Evolutionary conservation across 2,797 vertebrate genomes (phyloP), one percentile per base, ranked within the genome.

Genomic region (Eospalax fontanierii): DNA sequence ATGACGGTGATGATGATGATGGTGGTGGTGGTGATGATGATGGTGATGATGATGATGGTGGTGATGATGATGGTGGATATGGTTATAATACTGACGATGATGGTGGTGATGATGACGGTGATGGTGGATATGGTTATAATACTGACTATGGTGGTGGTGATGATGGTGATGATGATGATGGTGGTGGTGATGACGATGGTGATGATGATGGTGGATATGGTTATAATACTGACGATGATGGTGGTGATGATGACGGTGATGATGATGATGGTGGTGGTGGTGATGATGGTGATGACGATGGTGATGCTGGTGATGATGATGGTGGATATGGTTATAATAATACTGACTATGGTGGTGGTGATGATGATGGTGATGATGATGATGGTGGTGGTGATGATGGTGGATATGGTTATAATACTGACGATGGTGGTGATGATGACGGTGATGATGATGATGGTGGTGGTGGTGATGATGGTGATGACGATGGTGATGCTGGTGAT

Each of bases 11-110:
- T 57, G 15, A 0, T 38, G 61, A 0, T 33, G 22, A 0, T 33
- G n/a, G 0, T 75, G 50, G 0, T 40, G 22, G 0, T 59, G n/a
- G 0, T 40, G 26, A 0, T 28, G n/a, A 0, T 33, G 26, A 0
- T 63, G n/a, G 0, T 50, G 24, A 0, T 66, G 10, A 0, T 66
- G 66, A 0, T 75, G n/a, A n/a, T n/a, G n/a, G n/a, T n/a, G n/a
- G 33, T 50, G 12, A 0, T 22, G 73, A 2, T 43, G 46, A 0
- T 50, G 40, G 1, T 80, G 21, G 0, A n/a, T n/a, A n/a, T n/a
- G n/a, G n/a, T n/a, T n/a, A n/a, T n/a, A n/a, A n/a, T n/a, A n/a
- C n/a, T 40, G 63, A 0, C 68, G 76, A 0, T 68, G 33, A 0
- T 61, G 75, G 0, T 50, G 82, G 4, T 57, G 15, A 0, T 38